phyloP scores from a whole-genome alignment of 2,113 vertebrate genomes.

The Macroglossus sobrinus region DNA sequence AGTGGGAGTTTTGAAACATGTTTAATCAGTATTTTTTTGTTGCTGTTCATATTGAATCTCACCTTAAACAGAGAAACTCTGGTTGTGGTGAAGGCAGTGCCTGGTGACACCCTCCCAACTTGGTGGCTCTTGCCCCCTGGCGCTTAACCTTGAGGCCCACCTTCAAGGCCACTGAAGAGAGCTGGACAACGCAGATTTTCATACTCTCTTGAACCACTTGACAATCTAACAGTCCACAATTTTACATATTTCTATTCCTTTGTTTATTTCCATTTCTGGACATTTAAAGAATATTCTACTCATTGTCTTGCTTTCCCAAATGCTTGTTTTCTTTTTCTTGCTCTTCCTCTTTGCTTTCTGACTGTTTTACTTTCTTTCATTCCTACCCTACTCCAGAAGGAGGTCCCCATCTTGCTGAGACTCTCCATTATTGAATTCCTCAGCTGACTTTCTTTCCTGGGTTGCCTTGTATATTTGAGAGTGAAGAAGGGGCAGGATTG shows the following conservation, averaged over 20 bases:
- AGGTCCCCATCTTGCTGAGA: not conserved
- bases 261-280: not conserved
- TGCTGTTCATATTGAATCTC: not conserved
- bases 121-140: not conserved
- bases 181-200: not conserved
- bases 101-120: not conserved
- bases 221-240: not conserved
- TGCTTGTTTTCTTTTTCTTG: not conserved
- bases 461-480: not conserved
- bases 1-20: not conserved
- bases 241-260: not conserved
- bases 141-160: not conserved
- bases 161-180: not conserved
- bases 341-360: not conserved
- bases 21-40: not conserved
- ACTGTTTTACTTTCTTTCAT: not conserved
- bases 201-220: not conserved
- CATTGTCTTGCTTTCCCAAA: not conserved
- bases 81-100: not conserved
- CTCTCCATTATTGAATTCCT: not conserved
- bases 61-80: not conserved
- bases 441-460: not conserved
- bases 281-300: not conserved
- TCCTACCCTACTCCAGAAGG: not conserved
- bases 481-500: not conserved